A percentile compares a stretch with the other conserved stretches of the same genome.
Conservation (phyloP, 2,888 invertebrate species). For the Danaus chrysippus region DNA sequence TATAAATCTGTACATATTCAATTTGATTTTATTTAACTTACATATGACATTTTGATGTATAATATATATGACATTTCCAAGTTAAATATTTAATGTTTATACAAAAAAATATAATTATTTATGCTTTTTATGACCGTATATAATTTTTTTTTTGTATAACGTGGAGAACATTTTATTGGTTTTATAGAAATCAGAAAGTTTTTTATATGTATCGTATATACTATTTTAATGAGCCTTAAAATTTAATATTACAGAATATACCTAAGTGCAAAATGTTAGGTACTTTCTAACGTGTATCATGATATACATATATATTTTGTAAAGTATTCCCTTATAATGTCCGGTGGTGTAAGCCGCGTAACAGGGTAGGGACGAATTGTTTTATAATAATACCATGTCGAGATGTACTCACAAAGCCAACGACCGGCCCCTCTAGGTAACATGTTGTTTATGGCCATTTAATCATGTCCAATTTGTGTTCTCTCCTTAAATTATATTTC, state of each 20-base stretch:
- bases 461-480: slow-evolving; percentile 40
- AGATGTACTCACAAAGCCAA: slow-evolving; percentile 61
- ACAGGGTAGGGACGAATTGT: slow-evolving; percentile 73
- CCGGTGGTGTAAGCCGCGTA: slow-evolving; percentile 51
- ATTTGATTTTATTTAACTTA: neutral
- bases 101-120: too few species aligned
- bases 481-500: slow-evolving; percentile 21
- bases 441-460: slow-evolving; percentile 54
- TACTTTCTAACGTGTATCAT: neutral
- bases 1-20: neutral
- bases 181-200: too few species aligned
- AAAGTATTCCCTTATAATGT: slow-evolving; percentile 32
- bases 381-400: slow-evolving; percentile 77
- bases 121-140: too few species aligned
- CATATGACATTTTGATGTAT: neutral
- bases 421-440: slow-evolving; percentile 45
- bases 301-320: neutral
- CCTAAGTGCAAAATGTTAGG: too few species aligned
- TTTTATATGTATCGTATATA: too few species aligned
- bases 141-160: too few species aligned
- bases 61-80: slow-evolving; percentile 3
- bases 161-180: too few species aligned
- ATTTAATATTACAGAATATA: too few species aligned
- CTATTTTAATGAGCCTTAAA: too few species aligned
- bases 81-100: too few species aligned